Evolutionary conservation across 2,888 invertebrate genomes (phyloP).

Genomic region (Agrochola circellaris): DNA sequence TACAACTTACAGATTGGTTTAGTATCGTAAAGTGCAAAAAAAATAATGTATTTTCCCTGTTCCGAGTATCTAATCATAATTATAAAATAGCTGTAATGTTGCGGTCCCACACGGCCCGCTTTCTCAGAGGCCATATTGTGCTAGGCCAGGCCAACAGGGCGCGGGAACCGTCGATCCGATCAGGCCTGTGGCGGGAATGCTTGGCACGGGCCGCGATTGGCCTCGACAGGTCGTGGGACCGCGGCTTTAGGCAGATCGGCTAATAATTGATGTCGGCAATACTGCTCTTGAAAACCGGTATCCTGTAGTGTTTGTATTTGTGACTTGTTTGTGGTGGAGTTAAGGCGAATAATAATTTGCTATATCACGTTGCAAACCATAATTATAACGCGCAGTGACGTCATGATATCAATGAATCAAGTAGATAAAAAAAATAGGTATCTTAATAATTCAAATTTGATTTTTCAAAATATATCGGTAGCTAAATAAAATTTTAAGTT

Average conservation of each 20-base stretch:
- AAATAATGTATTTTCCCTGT: not conserved
- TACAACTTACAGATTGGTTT: not conserved
- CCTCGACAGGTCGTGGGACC: too few species aligned
- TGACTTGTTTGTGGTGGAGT: not conserved
- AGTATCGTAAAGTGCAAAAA: not conserved
- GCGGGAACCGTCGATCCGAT: too few species aligned
- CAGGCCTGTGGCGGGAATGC: too few species aligned
- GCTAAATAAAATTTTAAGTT: not conserved
- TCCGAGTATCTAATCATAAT: not conserved
- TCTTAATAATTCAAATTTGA: not conserved
- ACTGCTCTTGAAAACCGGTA: conserved; percentile 1
- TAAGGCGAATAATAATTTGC: not conserved
- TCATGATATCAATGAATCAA: not conserved
- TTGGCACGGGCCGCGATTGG: too few species aligned
- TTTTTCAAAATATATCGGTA: not conserved
- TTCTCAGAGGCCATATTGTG: too few species aligned
- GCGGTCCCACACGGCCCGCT: too few species aligned
- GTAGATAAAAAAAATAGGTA: too few species aligned
- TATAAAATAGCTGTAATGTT: not conserved
- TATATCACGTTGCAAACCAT: not conserved
- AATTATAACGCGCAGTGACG: not conserved
- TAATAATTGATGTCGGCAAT: not conserved
- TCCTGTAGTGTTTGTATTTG: not conserved
- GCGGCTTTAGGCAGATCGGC: not conserved
- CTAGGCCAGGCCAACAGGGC: too few species aligned